Conservation (phyloP, 2,797 vertebrate species). For the Picus viridis region DNA sequence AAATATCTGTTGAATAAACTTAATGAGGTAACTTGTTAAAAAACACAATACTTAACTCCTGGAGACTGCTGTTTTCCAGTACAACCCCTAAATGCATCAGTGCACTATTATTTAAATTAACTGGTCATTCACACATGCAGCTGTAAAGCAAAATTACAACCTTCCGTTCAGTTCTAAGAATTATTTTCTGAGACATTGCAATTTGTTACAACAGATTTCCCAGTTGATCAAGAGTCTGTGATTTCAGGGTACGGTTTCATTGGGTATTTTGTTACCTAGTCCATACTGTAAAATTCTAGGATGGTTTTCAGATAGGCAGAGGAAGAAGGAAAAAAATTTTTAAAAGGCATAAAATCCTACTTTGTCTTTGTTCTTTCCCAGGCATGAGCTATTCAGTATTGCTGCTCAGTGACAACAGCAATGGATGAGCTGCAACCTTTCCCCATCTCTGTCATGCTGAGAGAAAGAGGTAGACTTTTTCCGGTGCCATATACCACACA, state of each 20-base stretch:
- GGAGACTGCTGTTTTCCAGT: background rate
- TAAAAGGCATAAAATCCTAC: too few species aligned
- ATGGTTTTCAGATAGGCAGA: background rate
- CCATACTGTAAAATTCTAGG: background rate
- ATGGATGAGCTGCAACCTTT: background rate
- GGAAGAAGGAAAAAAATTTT: background rate
- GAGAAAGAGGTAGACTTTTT: background rate
- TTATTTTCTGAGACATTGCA: conserved; percentile 9
- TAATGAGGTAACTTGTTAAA: background rate
- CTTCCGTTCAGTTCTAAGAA: background rate
- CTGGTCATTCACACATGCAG: background rate
- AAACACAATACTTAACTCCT: background rate
- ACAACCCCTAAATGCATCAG: background rate
- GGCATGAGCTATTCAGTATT: background rate
- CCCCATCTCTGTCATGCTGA: background rate
- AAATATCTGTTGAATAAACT: background rate
- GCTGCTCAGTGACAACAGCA: background rate
- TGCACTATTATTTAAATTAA: background rate
- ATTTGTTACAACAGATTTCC: background rate
- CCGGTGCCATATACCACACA: too few species aligned
- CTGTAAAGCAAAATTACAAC: background rate
- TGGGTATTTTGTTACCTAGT: background rate
- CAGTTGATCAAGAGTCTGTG: background rate
- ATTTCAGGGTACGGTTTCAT: background rate
- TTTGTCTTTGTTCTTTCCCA: background rate